Evolutionary conservation across 2,888 invertebrate species (phyloP).

Genomic region (Craniophora ligustri): DNA sequence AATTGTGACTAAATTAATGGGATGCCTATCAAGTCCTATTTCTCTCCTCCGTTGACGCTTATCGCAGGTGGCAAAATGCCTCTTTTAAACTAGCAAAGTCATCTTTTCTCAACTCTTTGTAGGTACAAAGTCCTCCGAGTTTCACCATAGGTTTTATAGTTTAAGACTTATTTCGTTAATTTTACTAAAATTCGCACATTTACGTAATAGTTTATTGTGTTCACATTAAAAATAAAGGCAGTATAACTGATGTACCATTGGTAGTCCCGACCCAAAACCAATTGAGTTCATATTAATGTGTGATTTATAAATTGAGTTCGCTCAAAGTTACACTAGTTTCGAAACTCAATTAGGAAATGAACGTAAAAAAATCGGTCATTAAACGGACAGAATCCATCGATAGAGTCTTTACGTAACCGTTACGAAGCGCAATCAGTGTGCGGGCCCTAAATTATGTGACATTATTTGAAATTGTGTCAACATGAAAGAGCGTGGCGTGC

Average conservation of each 20-base stretch:
- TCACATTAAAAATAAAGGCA: too few species aligned
- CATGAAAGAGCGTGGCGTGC: slow-evolving; percentile 71
- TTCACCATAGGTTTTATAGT: slow-evolving; percentile 30
- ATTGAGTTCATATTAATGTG: slow-evolving; percentile 15
- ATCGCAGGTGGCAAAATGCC: slow-evolving; percentile 55
- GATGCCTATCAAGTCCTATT: slow-evolving; percentile 14
- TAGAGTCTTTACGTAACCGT: slow-evolving; percentile 53
- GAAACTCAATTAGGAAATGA: slow-evolving; percentile 42
- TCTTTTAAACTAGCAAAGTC: slow-evolving; percentile 53
- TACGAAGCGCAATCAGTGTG: slow-evolving; percentile 68
- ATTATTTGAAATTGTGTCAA: slow-evolving; percentile 86
- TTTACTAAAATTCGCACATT: slow-evolving; percentile 13
- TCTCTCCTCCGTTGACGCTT: slow-evolving; percentile 43
- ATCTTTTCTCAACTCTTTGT: slow-evolving; percentile 54
- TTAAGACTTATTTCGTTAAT: slow-evolving; percentile 19
- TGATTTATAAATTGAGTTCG: slow-evolving; percentile 22
- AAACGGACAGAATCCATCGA: slow-evolving; percentile 46
- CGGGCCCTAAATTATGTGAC: slow-evolving; percentile 74
- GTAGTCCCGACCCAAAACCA: too few species aligned
- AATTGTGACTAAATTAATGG: slow-evolving; percentile 10
- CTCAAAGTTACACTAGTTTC: slow-evolving; percentile 48
- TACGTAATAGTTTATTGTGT: slow-evolving; percentile 2
- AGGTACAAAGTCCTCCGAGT: slow-evolving; percentile 33
- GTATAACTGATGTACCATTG: too few species aligned
- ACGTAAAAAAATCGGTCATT: slow-evolving; percentile 40